Evolutionary conservation across 2,888 invertebrate species (phyloP), one percentile per base, ranked within the genome.

Genomic region (Quadriops clusia): DNA sequence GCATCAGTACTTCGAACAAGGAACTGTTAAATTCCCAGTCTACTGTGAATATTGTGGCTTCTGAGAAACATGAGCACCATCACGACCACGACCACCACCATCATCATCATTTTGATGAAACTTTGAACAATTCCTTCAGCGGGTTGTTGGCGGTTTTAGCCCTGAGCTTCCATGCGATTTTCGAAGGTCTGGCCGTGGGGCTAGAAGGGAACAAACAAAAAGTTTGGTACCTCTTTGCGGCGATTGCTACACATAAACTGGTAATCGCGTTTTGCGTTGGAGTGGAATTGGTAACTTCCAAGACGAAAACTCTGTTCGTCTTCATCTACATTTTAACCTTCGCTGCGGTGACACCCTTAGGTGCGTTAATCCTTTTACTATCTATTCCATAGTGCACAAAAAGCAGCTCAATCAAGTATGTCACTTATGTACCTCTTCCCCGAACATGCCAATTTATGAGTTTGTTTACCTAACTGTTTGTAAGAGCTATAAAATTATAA

Each of bases 131-230:
- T 17, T 65, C 64, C 2, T 53, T 69, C 32, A 60, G 65, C 23
- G 74, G 70, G 17, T 58, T 77, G 4, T 53, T 77, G 24, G 70
- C 75, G 1, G 72, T 78, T 5, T 53, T 76, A 24, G 77, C 77
- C 0, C 50, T 78, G 4, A 75, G 75, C 20, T 74, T 77, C 39
- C 77, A 78, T 49, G 75, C 76, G 1, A 67, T 77, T 15, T 74
- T 77, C 47, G 77, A 78, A 57, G 77, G 77, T 1, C 51, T 78
- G 11, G 75, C 77, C 0, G 74, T 77, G 1, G 77, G 77, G 0
- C 50, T 77, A 9, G 75, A 77, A 45, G 63, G 64, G 4, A 66
- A 65, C 17, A 60, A 67, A 3, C 50, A 61, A n/a, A 67, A 65
- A 41, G 68, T 72, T 16, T 72, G 70, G 68, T 73, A 74, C 41